Conservation (phyloP, 1,140 invertebrate genomes). For the Formica exsecta region DNA sequence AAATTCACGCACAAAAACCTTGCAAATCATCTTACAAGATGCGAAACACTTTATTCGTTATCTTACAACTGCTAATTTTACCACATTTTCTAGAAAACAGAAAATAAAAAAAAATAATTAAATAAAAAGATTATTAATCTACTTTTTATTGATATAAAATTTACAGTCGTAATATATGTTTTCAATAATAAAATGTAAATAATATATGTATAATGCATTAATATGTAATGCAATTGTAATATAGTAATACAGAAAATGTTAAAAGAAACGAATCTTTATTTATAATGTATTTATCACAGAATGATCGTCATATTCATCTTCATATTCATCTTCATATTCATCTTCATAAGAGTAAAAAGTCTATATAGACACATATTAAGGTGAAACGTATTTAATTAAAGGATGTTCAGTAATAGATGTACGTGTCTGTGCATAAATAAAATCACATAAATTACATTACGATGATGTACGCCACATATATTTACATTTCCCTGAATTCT, state of each 20-base stretch:
- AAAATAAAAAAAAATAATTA: not conserved
- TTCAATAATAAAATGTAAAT: not conserved
- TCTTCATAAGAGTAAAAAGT: not conserved
- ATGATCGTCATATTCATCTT: too few relatives aligned
- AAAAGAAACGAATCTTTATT: not conserved
- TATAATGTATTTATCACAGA: not conserved
- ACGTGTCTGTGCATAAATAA: not conserved
- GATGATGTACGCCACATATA: not conserved
- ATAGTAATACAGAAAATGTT: not conserved
- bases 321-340: not conserved
- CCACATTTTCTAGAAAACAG: not conserved
- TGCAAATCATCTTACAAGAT: too few relatives aligned
- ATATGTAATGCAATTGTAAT: not conserved
- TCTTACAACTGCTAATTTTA: not conserved
- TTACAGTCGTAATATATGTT: not conserved
- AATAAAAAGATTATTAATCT: not conserved
- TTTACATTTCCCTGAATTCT: conserved; percentile 26
- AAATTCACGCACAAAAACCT: not conserved
- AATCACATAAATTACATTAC: not conserved
- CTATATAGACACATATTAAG: not conserved
- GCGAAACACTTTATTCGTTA: not conserved
- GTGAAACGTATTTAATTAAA: not conserved
- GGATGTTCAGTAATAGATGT: not conserved
- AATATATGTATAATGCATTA: not conserved
- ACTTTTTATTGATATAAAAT: not conserved